phyloP scores from a whole-genome alignment of 2,797 vertebrate species.

The Salarias fasciatus region DNA sequence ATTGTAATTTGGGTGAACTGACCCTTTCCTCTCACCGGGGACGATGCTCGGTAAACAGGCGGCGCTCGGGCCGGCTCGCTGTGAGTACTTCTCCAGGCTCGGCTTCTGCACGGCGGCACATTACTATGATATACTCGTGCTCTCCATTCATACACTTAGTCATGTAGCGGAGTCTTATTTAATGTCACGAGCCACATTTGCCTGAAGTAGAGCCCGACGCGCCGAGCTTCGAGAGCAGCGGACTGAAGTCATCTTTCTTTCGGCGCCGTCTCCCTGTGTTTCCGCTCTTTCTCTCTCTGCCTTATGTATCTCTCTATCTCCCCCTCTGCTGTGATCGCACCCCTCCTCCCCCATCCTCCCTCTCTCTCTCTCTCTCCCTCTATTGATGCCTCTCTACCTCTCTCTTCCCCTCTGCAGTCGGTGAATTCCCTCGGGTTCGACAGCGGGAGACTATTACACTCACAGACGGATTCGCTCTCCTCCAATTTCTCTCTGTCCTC shows the following conservation, averaged over 20 bases:
- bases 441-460: slow-evolving; percentile 84
- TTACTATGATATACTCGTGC: slow-evolving; percentile 63
- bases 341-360: slow-evolving; percentile 32
- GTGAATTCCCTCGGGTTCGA: slow-evolving; percentile 80
- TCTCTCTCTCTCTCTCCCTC: slow-evolving; percentile 60
- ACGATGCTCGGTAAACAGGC: slow-evolving; percentile 6
- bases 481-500: slow-evolving; percentile 85
- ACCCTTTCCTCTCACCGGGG: not conserved
- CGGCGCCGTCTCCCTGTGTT: slow-evolving; percentile 36
- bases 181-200: slow-evolving; percentile 66
- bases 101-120: slow-evolving; percentile 42
- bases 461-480: slow-evolving; percentile 84
- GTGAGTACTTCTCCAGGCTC: slow-evolving; percentile 28
- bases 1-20: not conserved
- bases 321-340: slow-evolving; percentile 46
- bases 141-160: slow-evolving; percentile 63
- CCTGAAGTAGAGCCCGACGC: slow-evolving; percentile 59
- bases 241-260: slow-evolving; percentile 64
- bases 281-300: slow-evolving; percentile 22
- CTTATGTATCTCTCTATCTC: slow-evolving; percentile 49
- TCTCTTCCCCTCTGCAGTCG: slow-evolving; percentile 77
- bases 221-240: slow-evolving; percentile 44
- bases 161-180: slow-evolving; percentile 66
- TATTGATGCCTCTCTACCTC: slow-evolving; percentile 53
- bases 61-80: slow-evolving; percentile 10